Evolutionary conservation across 92 coral and sea anemone species (phyloP), one percentile per base, ranked within the genome.

Genomic region (Phenganax subtilis): DNA sequence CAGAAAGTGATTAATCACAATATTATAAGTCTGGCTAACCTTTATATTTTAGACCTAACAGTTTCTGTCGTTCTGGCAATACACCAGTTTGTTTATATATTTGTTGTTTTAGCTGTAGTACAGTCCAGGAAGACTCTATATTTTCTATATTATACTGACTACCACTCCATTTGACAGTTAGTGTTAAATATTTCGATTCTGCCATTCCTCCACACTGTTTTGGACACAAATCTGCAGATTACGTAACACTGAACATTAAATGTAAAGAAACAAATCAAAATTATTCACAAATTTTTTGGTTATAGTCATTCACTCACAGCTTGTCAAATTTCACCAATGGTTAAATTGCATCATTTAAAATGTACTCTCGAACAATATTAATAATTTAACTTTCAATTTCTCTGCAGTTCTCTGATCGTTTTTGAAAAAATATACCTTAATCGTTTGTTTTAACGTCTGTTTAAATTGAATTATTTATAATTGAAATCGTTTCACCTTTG

Each of bases 151-250:
- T 12, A 75, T 93, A 93, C 70, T 93, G 97, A 16, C 87, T 91
- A 29, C 98, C 98, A 78, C 98, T 91, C 98, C 98, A 93, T 88
- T 93, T 93, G 75, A 93, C 82, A 52, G 88, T 85, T 72, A 93
- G 75, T 8, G 28, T 78, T 12, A 78, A 16, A 61, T 51, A 27
- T 56, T 76, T 54, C 20, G 67, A 76, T 20, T 76, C 81, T 6
- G 80, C 65, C 81, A 76, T 9, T 72, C 57, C 25, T 30, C 75
- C 75, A 69, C 27, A 28, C 67, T 25, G 25, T 17, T 7, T 15
- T 7, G 25, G 14, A 8, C 20, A 12, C 15, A 6, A 61, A 61
- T 17, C 25, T 28, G 25, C 20, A 61, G 67, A 61, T 15, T 61
- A 61, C 0, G 11, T 17, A 61, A 61, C 25, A 61, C 67, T 4